A percentile compares a stretch with the other conserved stretches of the same genome.
These are phyloP conservation scores for Xenopus petersii DNA, from an alignment of 2,797 vertebrate species.

Conservation along the genomic window DNA sequence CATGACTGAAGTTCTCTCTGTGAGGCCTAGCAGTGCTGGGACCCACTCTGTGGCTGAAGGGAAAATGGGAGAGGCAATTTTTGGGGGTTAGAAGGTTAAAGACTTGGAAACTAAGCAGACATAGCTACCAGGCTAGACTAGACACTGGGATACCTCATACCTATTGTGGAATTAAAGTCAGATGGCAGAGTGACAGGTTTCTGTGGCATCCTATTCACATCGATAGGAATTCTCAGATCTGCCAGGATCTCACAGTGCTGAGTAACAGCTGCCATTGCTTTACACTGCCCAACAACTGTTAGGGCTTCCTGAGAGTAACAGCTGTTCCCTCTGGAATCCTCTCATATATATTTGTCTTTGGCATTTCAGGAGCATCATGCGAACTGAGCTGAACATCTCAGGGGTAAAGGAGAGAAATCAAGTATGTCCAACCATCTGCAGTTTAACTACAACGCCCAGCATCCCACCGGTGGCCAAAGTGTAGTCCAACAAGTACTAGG, in stretches of 20 bases:
- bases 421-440: too few relatives aligned
- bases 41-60: conserved; percentile 78
- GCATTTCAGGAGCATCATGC: too few relatives aligned
- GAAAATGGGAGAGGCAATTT: background rate
- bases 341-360: background rate
- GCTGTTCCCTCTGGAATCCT: background rate
- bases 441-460: too few relatives aligned
- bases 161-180: background rate
- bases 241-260: too few relatives aligned
- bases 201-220: too few relatives aligned
- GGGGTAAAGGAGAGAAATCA: too few relatives aligned
- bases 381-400: too few relatives aligned
- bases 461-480: too few relatives aligned
- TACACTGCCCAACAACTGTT: background rate
- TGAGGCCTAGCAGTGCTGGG: conserved; percentile 78
- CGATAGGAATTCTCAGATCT: too few relatives aligned
- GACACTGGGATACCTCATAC: too few relatives aligned
- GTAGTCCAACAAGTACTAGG: too few relatives aligned
- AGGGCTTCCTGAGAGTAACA: background rate
- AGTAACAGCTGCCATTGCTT: background rate
- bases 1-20: conserved; percentile 73
- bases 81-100: background rate
- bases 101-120: background rate
- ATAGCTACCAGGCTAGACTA: background rate
- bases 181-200: background rate